Conservation (phyloP, 2,888 invertebrate genomes). For the Megastigmus dorsalis region DNA sequence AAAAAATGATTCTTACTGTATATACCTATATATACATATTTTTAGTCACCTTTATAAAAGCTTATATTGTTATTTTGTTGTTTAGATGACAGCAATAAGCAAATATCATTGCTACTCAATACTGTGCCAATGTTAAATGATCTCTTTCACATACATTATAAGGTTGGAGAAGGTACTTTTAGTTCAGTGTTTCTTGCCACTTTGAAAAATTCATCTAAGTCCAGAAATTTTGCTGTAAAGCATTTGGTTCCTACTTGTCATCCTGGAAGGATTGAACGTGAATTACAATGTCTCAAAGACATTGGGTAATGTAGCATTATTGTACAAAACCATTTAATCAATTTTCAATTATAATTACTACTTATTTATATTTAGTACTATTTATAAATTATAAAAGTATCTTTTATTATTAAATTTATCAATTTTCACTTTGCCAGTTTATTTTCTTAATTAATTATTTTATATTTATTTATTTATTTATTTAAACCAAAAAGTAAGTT, state of each 20-base stretch:
- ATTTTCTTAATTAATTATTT: no score
- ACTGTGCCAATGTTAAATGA: constrained; percentile 80
- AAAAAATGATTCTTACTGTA: background rate
- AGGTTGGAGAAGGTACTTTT: constrained; percentile 90
- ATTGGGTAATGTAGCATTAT: constrained; percentile 81
- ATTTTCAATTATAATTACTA: background rate
- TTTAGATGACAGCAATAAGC: constrained; percentile 13
- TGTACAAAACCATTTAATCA: constrained; percentile 5
- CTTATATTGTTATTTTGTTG: background rate
- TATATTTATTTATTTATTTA: no score
- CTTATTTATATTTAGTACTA: background rate
- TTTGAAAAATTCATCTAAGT: constrained; percentile 76
- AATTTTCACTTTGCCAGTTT: no score
- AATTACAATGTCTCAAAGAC: constrained; percentile 85
- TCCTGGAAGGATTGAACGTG: constrained; percentile 87
- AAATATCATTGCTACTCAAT: constrained; percentile 67
- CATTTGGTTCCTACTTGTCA: constrained; percentile 91
- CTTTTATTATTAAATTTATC: no score
- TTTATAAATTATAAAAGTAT: no score
- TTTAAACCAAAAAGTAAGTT: no score
- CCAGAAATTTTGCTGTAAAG: constrained; percentile 86
- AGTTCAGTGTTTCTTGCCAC: constrained; percentile 90
- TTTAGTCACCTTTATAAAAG: constrained; percentile 21
- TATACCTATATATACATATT: background rate
- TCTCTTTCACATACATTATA: constrained; percentile 81